Evolutionary conservation across 2,888 invertebrate genomes (phyloP).

Genomic region (Drosophila helvetica): DNA sequence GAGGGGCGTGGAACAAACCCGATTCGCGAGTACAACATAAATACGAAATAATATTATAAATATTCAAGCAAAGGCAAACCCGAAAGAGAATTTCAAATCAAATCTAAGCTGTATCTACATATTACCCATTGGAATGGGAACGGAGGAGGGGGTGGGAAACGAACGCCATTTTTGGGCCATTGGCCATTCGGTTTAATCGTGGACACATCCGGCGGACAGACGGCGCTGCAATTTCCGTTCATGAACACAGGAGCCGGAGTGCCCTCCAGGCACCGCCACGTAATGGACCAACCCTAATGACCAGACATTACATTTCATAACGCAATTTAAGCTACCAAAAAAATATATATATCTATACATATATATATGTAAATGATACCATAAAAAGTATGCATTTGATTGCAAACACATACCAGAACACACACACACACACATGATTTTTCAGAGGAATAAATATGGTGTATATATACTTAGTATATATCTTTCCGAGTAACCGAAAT

Average conservation of each 20-base stretch:
- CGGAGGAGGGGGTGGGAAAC: neutral
- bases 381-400: constrained; percentile 49
- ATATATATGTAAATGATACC: constrained; percentile 35
- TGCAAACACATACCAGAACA: no score
- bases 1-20: constrained; percentile 20
- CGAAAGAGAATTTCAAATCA: constrained; percentile 26
- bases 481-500: neutral
- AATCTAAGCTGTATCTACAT: constrained; percentile 27
- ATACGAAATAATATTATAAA: constrained; percentile 45
- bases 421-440: constrained; percentile 4
- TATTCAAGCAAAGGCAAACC: constrained; percentile 22
- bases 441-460: no score
- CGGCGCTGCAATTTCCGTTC: constrained; percentile 66
- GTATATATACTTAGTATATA: no score
- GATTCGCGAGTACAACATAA: constrained; percentile 27
- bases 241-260: constrained; percentile 19
- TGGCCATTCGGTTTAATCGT: constrained; percentile 64
- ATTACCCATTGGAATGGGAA: neutral
- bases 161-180: constrained; percentile 40
- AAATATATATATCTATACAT: neutral
- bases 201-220: constrained; percentile 60
- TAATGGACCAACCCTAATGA: constrained; percentile 75
- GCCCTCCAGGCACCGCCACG: constrained; percentile 13
- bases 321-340: constrained; percentile 65
- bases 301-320: constrained; percentile 77